Evolutionary conservation across 1,140 invertebrate species (phyloP).

Genomic region (Ceratoteleas bidentatus): DNA sequence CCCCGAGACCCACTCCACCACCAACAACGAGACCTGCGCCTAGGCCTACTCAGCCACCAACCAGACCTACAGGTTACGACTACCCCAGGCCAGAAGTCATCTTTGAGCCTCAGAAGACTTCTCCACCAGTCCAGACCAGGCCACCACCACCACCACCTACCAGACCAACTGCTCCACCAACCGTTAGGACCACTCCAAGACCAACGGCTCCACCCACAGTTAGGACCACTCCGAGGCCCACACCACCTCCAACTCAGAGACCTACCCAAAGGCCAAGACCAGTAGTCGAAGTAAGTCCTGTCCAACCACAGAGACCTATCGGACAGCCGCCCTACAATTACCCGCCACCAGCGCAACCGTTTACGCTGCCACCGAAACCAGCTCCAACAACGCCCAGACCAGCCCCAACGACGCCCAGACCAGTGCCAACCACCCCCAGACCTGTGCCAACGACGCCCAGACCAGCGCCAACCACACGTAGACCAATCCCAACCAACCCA

Average conservation of each 20-base stretch:
- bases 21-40: slow-evolving; percentile 16
- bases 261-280: slow-evolving; percentile 22
- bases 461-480: slow-evolving; percentile 37
- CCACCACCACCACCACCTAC: no score
- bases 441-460: slow-evolving; percentile 33
- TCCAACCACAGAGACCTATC: slow-evolving; percentile 29
- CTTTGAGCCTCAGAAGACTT: slow-evolving; percentile 35
- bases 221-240: no score
- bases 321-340: slow-evolving; percentile 52
- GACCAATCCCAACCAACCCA: slow-evolving; percentile 34
- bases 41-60: slow-evolving; percentile 47
- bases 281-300: slow-evolving; percentile 23
- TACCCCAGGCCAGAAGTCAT: slow-evolving; percentile 44
- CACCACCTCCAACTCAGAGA: no score
- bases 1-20: slow-evolving; percentile 2
- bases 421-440: slow-evolving; percentile 26
- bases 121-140: slow-evolving; percentile 31
- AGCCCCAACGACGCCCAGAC: slow-evolving; percentile 28
- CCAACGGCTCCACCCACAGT: no score
- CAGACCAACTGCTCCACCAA: slow-evolving; percentile 42
- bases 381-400: slow-evolving; percentile 17
- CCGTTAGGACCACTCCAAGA: slow-evolving; percentile 14
- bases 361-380: slow-evolving; percentile 16
- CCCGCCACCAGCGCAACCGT: slow-evolving; percentile 37
- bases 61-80: slow-evolving; percentile 37